Conservation (phyloP, 2,113 vertebrate species). For the Apus apus region DNA sequence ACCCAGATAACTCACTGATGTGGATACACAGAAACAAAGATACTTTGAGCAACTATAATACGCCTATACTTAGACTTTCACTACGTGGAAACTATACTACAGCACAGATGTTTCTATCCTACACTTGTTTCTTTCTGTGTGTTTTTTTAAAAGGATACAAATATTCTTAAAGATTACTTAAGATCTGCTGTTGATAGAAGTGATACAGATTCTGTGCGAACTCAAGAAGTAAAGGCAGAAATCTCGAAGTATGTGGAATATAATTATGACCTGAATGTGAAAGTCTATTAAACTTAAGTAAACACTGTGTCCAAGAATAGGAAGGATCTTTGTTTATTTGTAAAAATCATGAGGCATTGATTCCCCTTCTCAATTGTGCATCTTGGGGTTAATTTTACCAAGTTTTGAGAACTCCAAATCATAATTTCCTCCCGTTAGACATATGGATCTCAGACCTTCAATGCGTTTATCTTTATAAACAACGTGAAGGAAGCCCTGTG, state of each 20-base stretch:
- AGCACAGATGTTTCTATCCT: not conserved
- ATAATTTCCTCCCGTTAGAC: not conserved
- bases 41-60: conserved; percentile 8
- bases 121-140: not conserved
- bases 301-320: not conserved
- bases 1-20: not conserved
- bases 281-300: not conserved
- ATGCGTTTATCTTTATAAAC: not conserved
- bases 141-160: not conserved
- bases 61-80: not conserved
- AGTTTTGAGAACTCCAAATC: not conserved
- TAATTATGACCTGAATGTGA: not conserved
- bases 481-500: not conserved
- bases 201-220: not conserved
- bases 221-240: not conserved
- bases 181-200: not conserved
- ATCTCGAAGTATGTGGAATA: not conserved
- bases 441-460: not conserved
- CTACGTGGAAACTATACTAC: not conserved
- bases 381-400: not conserved
- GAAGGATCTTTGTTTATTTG: not conserved
- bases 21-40: not conserved
- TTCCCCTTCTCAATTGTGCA: not conserved
- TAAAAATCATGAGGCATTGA: not conserved
- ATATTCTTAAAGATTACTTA: not conserved